Percentiles rank a stretch among this genome's conserved stretches.
Conservation (phyloP, 2,113 vertebrate genomes). For the Cavia aperea region DNA sequence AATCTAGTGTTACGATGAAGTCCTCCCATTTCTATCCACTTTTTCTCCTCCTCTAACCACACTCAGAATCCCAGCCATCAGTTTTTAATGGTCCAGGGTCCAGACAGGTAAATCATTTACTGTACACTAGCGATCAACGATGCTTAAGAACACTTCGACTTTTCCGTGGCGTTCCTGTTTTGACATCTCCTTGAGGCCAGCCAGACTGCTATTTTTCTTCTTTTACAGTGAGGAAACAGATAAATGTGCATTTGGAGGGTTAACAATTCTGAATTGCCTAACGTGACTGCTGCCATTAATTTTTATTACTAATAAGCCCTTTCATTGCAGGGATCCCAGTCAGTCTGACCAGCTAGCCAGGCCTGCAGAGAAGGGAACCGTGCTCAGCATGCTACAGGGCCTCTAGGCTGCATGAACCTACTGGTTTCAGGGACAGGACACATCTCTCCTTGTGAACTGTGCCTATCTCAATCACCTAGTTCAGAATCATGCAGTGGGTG, state of each 20-base stretch:
- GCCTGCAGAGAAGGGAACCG: background rate
- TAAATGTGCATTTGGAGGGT: background rate
- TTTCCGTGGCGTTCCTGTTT: background rate
- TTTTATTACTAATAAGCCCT: background rate
- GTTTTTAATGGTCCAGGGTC: background rate
- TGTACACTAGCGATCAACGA: background rate
- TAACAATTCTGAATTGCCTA: background rate
- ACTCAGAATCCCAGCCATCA: background rate
- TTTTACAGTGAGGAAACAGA: background rate
- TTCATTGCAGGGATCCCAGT: background rate
- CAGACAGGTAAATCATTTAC: background rate
- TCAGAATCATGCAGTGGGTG: background rate
- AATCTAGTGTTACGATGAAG: background rate
- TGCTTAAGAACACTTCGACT: background rate
- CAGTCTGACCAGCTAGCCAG: background rate
- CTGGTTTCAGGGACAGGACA: background rate
- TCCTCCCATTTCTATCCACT: background rate
- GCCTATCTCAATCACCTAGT: background rate
- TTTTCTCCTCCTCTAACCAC: fast-evolving
- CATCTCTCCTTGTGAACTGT: background rate
- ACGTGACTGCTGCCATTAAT: constrained; percentile 14
- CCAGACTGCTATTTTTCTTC: background rate
- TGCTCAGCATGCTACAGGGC: background rate
- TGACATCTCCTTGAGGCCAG: background rate
- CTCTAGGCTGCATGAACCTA: background rate